Evolutionary conservation across 2,888 invertebrate species (phyloP).

Genomic region (Cheilosia variabilis): DNA sequence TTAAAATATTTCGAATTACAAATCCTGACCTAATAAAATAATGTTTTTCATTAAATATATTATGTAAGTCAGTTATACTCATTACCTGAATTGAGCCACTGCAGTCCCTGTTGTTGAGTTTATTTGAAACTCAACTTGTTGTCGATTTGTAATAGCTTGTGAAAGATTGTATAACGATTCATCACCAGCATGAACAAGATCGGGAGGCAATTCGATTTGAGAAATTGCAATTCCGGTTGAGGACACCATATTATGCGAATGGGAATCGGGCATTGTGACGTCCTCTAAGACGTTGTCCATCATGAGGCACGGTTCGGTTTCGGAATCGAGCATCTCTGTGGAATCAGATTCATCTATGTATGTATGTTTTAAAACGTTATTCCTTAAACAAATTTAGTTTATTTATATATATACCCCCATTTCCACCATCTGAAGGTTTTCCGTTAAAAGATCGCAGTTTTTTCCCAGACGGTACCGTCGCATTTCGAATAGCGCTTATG

Average conservation of each 20-base stretch:
- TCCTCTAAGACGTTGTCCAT: conserved; percentile 90
- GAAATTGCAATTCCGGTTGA: conserved; percentile 85
- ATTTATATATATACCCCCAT: conserved; percentile 78
- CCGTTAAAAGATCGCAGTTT: conserved; percentile 80
- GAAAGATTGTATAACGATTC: conserved; percentile 92
- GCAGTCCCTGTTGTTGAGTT: conserved; percentile 82
- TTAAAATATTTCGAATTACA: background rate
- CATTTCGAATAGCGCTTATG: conserved; percentile 88
- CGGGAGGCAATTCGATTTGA: conserved; percentile 84
- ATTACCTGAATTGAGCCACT: conserved; percentile 82
- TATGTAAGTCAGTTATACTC: too few species aligned
- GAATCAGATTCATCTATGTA: conserved; percentile 88
- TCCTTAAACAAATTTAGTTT: background rate
- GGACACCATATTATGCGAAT: conserved; percentile 88
- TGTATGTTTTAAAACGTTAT: background rate
- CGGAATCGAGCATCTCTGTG: conserved; percentile 91
- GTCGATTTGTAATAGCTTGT: conserved; percentile 90
- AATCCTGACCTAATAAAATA: too few species aligned
- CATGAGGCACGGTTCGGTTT: conserved; percentile 92
- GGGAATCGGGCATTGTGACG: conserved; percentile 87
- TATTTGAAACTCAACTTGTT: conserved; percentile 86
- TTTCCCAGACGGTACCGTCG: conserved; percentile 82
- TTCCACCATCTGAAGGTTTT: conserved; percentile 79
- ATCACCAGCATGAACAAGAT: conserved; percentile 81
- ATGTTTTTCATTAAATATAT: too few species aligned